phyloP scores from a whole-genome alignment of 2,113 vertebrate species.

The Cyprinus carpio region DNA sequence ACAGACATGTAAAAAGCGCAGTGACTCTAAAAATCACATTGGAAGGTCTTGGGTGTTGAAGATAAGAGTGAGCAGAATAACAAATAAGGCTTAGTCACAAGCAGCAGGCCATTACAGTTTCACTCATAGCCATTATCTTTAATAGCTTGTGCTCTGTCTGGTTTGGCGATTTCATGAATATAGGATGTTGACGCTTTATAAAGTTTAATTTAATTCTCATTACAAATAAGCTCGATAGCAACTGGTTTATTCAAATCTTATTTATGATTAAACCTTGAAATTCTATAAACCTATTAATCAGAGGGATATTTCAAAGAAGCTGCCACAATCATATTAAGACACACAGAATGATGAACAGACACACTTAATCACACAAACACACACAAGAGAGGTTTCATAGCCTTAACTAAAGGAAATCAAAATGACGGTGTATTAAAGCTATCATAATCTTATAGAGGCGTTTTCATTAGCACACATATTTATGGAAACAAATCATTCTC shows the following conservation, averaged over 20 bases:
- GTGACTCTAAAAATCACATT: slow-evolving; percentile 4
- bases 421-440: slow-evolving; percentile 52
- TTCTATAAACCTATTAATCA: slow-evolving; percentile 35
- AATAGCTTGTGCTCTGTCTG: background rate
- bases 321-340: slow-evolving; percentile 18
- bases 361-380: slow-evolving; percentile 6
- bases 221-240: slow-evolving; percentile 48
- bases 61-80: slow-evolving; percentile 61
- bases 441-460: slow-evolving; percentile 65
- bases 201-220: slow-evolving; percentile 23
- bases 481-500: slow-evolving; percentile 67
- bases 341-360: slow-evolving; percentile 9
- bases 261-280: slow-evolving; percentile 43
- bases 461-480: slow-evolving; percentile 66
- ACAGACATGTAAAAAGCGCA: background rate
- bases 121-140: slow-evolving; percentile 26
- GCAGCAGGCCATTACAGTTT: slow-evolving; percentile 24
- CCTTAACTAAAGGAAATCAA: slow-evolving; percentile 41
- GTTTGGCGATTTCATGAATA: background rate
- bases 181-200: background rate
- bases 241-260: slow-evolving; percentile 43
- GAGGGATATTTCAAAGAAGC: slow-evolving; percentile 14
- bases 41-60: background rate
- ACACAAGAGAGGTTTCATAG: slow-evolving; percentile 4
- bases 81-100: slow-evolving; percentile 38